Conservation (phyloP, 2,797 vertebrate species). For the Labroides dimidiatus region DNA sequence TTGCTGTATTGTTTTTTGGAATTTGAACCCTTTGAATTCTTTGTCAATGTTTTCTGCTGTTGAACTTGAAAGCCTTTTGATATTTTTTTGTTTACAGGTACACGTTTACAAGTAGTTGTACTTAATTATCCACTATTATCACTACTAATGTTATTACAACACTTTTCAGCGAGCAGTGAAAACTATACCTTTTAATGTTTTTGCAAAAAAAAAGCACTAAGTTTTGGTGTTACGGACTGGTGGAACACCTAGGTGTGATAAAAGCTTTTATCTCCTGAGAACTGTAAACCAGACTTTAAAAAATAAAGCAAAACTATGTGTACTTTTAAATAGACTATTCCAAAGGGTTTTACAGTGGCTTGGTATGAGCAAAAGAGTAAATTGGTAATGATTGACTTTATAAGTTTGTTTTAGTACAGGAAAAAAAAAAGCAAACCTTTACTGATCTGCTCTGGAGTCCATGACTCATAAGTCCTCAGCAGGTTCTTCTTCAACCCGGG, state of each 20-base stretch:
- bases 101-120: too few species aligned
- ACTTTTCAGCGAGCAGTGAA: background rate
- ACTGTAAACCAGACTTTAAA: background rate
- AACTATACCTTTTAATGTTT: too few species aligned
- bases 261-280: background rate
- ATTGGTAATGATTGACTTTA: background rate
- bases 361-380: too few species aligned
- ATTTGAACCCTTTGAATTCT: background rate
- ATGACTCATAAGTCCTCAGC: slow-evolving; percentile 95
- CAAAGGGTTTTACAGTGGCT: too few species aligned
- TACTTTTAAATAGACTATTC: background rate
- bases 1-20: background rate
- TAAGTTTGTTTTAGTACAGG: rapidly evolving
- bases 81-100: slow-evolving; percentile 10
- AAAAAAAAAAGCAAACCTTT: slow-evolving; percentile 71
- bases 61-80: background rate
- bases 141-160: background rate
- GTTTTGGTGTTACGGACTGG: too few species aligned
- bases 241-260: background rate
- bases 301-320: background rate
- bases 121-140: background rate
- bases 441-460: slow-evolving; percentile 94
- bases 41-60: background rate
- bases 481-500: slow-evolving; percentile 98
- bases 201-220: too few species aligned